Evolutionary conservation across 2,797 vertebrate species (phyloP).

Genomic region (Bryconaethiops microstoma): DNA sequence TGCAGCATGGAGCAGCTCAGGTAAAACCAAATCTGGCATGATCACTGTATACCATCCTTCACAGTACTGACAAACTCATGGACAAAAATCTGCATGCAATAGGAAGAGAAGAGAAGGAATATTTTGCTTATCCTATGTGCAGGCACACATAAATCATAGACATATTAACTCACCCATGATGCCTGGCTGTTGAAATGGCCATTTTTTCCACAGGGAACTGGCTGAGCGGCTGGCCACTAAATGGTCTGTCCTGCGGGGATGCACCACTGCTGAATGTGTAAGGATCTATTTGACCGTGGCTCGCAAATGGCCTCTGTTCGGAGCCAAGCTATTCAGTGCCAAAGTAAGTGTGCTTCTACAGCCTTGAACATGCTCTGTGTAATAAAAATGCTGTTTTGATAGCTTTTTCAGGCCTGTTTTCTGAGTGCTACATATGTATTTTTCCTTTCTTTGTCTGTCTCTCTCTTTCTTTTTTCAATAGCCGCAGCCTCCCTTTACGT

Average conservation of each 20-base stretch:
- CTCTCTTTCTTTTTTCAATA: constrained; percentile 62
- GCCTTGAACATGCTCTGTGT: neutral
- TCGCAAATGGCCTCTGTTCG: constrained; percentile 93
- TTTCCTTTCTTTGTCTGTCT: constrained; percentile 12
- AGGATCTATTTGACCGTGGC: constrained; percentile 93
- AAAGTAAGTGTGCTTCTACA: constrained; percentile 76
- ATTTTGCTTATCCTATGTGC: neutral
- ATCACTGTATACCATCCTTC: neutral
- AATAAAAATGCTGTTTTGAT: neutral
- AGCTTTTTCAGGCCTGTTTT: neutral
- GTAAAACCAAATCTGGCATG: constrained; percentile 66
- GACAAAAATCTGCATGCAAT: neutral
- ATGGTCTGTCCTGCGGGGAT: constrained; percentile 88
- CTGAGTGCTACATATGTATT: neutral
- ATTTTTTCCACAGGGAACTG: constrained; percentile 78
- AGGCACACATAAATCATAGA: neutral
- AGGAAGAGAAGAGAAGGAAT: neutral
- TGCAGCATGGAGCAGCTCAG: constrained; percentile 84
- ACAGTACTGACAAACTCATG: neutral
- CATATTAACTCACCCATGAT: neutral
- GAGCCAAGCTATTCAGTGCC: constrained; percentile 90
- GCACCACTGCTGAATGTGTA: constrained; percentile 87
- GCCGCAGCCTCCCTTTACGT: constrained; percentile 80
- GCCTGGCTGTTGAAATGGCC: neutral
- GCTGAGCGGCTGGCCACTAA: constrained; percentile 82